Conservation (phyloP, 2,888 invertebrate genomes). For the Trichopoda pennipes region DNA sequence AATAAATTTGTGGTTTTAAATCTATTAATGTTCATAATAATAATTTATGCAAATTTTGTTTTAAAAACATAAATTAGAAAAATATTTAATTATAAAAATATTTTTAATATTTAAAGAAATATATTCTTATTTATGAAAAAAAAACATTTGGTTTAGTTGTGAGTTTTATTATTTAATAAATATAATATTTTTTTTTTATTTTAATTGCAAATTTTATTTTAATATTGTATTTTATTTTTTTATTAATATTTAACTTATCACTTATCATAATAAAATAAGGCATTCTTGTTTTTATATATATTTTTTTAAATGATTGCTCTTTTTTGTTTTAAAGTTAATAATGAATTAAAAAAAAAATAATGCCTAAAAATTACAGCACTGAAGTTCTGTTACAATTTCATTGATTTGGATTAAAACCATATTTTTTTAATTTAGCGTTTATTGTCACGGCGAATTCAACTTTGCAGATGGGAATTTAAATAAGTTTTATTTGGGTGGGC, state of each 20-base stretch:
- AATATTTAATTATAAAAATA: slow-evolving; percentile 22
- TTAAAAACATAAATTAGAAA: slow-evolving; percentile 32
- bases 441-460: no score
- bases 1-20: slow-evolving; percentile 9
- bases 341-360: no score
- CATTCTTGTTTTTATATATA: no score
- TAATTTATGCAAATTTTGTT: not conserved
- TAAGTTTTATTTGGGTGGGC: no score
- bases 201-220: slow-evolving; percentile 15
- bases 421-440: no score
- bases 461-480: no score
- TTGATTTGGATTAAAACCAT: no score
- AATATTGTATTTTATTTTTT: not conserved
- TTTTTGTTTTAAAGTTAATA: no score
- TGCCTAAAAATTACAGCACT: no score
- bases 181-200: not conserved
- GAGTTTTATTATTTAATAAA: slow-evolving; percentile 20
- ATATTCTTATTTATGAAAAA: slow-evolving; percentile 26
- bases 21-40: slow-evolving; percentile 14
- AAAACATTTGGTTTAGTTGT: slow-evolving; percentile 62
- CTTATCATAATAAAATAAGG: slow-evolving; percentile 1
- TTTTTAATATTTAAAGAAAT: slow-evolving; percentile 1
- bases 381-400: no score
- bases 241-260: slow-evolving; percentile 16
- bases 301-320: no score